Evolutionary conservation across 2,888 invertebrate genomes (phyloP).

Genomic region (Trypoxylon attenuatum): DNA sequence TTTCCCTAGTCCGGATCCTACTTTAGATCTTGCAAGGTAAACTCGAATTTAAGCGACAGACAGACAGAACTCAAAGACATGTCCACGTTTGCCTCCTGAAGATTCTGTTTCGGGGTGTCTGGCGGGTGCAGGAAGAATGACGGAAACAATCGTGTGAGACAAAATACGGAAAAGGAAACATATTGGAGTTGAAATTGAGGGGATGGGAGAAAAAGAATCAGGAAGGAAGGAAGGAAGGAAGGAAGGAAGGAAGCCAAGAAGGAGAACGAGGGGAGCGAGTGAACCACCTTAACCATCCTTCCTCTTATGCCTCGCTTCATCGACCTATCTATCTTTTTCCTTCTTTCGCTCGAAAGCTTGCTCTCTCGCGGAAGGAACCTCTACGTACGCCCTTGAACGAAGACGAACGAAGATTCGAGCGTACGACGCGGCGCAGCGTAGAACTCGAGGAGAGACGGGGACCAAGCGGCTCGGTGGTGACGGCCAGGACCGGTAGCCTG

Average conservation of each 20-base stretch:
- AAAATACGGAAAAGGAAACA: slow-evolving; percentile 36
- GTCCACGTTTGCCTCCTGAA: too few species aligned
- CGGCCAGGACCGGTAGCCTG: not conserved
- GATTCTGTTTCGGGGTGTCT: slow-evolving; percentile 54
- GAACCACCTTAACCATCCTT: not conserved
- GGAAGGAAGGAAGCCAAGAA: slow-evolving; percentile 7
- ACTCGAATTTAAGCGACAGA: too few species aligned
- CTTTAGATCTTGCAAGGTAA: too few species aligned
- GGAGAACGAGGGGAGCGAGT: not conserved
- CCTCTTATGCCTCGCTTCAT: too few species aligned
- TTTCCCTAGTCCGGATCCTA: too few species aligned
- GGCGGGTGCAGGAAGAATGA: slow-evolving; percentile 24
- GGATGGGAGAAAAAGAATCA: slow-evolving; percentile 19
- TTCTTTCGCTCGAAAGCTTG: slow-evolving; percentile 43
- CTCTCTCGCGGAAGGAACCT: slow-evolving; percentile 45
- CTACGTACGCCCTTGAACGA: slow-evolving; percentile 71
- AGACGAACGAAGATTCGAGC: slow-evolving; percentile 42
- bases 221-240: slow-evolving; percentile 36
- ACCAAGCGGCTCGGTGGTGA: not conserved
- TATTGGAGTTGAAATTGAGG: slow-evolving; percentile 6
- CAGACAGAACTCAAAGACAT: too few species aligned
- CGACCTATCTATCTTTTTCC: too few species aligned
- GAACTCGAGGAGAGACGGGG: slow-evolving; percentile 1
- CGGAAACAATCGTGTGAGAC: slow-evolving; percentile 10
- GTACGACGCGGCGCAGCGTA: slow-evolving; percentile 5